Evolutionary conservation across 2,888 invertebrate species (phyloP).

Genomic region (Cosmia trapezina): DNA sequence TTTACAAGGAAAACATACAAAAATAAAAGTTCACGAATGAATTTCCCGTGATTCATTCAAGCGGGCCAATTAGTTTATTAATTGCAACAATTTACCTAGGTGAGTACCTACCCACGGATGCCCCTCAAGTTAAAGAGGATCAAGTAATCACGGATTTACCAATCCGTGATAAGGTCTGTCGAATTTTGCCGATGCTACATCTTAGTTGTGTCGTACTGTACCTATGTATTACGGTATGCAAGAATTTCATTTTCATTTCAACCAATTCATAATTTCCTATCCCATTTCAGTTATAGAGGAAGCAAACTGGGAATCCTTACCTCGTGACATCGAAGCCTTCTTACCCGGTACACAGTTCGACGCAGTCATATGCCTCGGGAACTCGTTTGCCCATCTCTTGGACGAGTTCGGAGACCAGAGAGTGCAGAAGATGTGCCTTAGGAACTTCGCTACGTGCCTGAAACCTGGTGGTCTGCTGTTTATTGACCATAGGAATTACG

Average conservation of each 20-base stretch:
- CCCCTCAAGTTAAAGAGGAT: too few species aligned
- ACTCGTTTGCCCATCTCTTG: slow-evolving; percentile 97
- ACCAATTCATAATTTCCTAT: not conserved
- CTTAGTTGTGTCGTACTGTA: too few species aligned
- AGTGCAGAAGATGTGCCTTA: slow-evolving; percentile 94
- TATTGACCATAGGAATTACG: slow-evolving; percentile 97
- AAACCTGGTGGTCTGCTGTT: slow-evolving; percentile 96
- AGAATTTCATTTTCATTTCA: too few species aligned
- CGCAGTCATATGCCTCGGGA: slow-evolving; percentile 97
- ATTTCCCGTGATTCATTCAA: slow-evolving; percentile 49
- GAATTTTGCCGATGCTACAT: too few species aligned
- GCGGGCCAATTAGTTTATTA: not conserved
- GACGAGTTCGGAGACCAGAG: slow-evolving; percentile 95
- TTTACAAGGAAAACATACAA: slow-evolving; percentile 41
- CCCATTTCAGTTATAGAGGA: slow-evolving; percentile 94
- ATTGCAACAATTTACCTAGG: too few species aligned
- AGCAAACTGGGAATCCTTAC: slow-evolving; percentile 96
- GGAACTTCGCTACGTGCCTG: slow-evolving; percentile 95
- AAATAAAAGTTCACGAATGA: slow-evolving; percentile 16
- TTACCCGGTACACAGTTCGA: slow-evolving; percentile 93
- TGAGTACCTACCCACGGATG: too few species aligned
- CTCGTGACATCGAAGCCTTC: slow-evolving; percentile 92
- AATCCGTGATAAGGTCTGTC: too few species aligned
- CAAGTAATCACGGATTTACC: too few species aligned
- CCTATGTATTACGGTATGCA: too few species aligned